Conservation (phyloP, 1,140 invertebrate genomes). For the Diorhabda elongata region DNA sequence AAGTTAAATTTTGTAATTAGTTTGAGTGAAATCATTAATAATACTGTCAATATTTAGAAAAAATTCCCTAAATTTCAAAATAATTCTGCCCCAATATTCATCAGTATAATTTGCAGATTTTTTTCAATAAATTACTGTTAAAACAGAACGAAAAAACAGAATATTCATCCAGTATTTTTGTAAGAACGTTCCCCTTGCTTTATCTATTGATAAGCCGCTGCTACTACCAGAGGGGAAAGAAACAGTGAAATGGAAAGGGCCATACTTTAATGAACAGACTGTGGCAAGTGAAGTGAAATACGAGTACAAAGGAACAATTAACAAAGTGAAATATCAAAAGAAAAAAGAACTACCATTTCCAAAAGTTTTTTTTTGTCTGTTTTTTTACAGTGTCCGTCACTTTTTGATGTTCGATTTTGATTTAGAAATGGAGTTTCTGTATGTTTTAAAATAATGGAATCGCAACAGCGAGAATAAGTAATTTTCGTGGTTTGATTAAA, state of each 20-base stretch:
- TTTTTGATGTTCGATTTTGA: not conserved
- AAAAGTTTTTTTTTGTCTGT: not conserved
- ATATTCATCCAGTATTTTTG: no score
- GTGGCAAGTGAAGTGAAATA: conserved; percentile 36
- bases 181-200: no score
- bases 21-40: no score
- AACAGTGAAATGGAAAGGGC: conserved; percentile 13
- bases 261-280: conserved; percentile 40
- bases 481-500: not conserved
- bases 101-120: no score
- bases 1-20: no score
- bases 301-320: conserved; percentile 41
- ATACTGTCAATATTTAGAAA: no score
- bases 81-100: no score
- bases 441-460: not conserved
- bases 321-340: conserved; percentile 40
- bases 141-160: no score
- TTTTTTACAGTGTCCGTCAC: conserved; percentile 2
- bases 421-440: not conserved
- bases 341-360: not conserved
- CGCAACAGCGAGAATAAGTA: not conserved
- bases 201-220: no score
- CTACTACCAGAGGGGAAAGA: not conserved
- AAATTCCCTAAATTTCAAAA: no score
- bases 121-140: no score